Conservation (phyloP, 2,113 vertebrate genomes). For the Siphamia tubifer region DNA sequence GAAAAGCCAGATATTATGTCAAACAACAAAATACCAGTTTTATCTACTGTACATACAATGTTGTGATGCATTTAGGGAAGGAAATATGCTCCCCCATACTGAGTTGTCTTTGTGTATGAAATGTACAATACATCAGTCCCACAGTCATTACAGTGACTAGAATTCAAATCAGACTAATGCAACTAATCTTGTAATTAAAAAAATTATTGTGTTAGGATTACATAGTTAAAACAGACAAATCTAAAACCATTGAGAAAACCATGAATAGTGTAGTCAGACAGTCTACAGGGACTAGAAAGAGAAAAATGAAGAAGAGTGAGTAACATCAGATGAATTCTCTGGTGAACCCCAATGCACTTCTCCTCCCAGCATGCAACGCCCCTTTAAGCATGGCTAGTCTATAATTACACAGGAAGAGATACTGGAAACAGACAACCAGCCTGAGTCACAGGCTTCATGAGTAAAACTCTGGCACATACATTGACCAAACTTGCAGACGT, state of each 20-base stretch:
- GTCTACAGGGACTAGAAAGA: conserved; percentile 8
- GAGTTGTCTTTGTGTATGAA: too few species aligned
- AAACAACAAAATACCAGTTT: not conserved
- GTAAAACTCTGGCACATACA: conserved; percentile 54
- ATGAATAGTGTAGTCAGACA: conserved; percentile 27
- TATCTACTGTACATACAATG: not conserved
- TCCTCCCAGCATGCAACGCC: conserved; percentile 68
- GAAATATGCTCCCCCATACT: too few species aligned
- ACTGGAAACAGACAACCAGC: conserved; percentile 72
- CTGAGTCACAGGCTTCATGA: conserved; percentile 76
- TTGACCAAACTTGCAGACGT: conserved; percentile 63
- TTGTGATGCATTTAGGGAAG: not conserved
- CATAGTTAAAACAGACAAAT: conserved; percentile 1
- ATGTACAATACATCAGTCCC: too few species aligned
- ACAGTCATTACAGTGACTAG: too few species aligned
- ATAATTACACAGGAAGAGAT: conserved; percentile 81
- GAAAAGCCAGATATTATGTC: not conserved
- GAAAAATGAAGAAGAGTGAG: conserved; percentile 62
- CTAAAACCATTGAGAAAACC: not conserved
- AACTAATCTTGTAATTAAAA: too few species aligned
- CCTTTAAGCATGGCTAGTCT: conserved; percentile 73
- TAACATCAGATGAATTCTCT: conserved; percentile 71
- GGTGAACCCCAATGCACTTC: conserved; percentile 64
- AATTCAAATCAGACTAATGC: too few species aligned
- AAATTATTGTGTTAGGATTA: not conserved